These are phyloP conservation scores for Platyrinchus mystaceus DNA, from an alignment of 2,797 vertebrate species.

Conservation along the genomic window DNA sequence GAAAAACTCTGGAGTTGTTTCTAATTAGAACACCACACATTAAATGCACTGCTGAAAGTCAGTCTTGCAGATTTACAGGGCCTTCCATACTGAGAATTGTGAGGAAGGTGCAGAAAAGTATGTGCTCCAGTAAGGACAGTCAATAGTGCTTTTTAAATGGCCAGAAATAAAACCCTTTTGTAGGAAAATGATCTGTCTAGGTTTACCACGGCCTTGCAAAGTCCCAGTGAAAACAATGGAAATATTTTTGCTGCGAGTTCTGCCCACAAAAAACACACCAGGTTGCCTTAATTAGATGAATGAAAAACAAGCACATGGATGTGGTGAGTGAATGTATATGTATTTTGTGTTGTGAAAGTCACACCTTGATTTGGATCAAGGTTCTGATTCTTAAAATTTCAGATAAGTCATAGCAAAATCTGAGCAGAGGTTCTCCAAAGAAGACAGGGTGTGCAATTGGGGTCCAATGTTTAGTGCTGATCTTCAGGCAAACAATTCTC, in stretches of 20 bases:
- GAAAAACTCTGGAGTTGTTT: slow-evolving; percentile 12
- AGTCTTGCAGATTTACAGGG: slow-evolving; percentile 8
- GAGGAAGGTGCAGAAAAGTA: background rate
- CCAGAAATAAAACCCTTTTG: background rate
- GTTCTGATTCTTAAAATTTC: background rate
- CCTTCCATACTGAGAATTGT: background rate
- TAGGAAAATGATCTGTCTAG: background rate
- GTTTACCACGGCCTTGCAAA: background rate
- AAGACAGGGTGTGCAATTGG: background rate
- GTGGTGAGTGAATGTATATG: background rate
- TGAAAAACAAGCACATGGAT: background rate
- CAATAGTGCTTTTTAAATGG: background rate
- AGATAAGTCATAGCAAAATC: background rate
- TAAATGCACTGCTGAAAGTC: background rate
- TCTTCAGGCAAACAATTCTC: background rate
- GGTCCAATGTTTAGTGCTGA: background rate
- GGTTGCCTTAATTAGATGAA: background rate
- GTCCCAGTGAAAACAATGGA: background rate
- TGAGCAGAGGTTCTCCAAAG: background rate
- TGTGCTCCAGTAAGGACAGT: background rate
- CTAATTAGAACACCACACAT: slow-evolving; percentile 10
- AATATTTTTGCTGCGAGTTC: background rate
- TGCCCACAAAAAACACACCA: background rate
- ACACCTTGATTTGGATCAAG: background rate
- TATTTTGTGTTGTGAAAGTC: background rate